A percentile compares a stretch with the other conserved stretches of the same genome.
Conservation (phyloP, 2,113 vertebrate species). For the Carassius auratus region DNA sequence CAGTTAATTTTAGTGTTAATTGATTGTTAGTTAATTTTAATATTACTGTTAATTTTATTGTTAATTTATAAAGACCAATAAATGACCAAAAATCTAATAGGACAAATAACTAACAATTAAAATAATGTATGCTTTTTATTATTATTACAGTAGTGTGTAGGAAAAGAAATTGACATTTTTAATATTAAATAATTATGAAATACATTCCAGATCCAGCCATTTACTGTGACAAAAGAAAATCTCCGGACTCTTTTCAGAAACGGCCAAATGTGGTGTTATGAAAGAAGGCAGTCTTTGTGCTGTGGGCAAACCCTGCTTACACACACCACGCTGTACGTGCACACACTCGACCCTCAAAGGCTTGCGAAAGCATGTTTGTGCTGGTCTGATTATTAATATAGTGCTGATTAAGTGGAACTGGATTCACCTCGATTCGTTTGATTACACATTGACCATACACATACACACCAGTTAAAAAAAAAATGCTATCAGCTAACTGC, state of each 20-base stretch:
- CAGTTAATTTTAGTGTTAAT: too few relatives aligned
- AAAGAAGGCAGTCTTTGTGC: constrained; percentile 9
- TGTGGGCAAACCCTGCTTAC: constrained; percentile 67
- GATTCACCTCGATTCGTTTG: not conserved
- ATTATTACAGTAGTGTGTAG: too few relatives aligned
- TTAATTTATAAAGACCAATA: too few relatives aligned
- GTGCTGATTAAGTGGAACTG: not conserved
- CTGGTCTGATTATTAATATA: constrained; percentile 25
- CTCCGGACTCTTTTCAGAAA: not conserved
- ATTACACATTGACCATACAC: constrained; percentile 6
- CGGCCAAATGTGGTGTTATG: constrained; percentile 29
- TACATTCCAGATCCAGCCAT: not conserved
- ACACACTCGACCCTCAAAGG: constrained; percentile 25
- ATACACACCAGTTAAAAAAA: not conserved
- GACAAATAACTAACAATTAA: too few relatives aligned
- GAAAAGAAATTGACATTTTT: too few relatives aligned
- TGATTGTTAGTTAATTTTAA: too few relatives aligned
- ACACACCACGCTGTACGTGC: constrained; percentile 64
- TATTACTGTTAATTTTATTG: too few relatives aligned
- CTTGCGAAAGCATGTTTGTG: constrained; percentile 46
- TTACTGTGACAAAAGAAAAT: constrained; percentile 39
- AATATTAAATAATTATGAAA: too few relatives aligned
- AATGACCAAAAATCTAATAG: too few relatives aligned
- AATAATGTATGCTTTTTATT: too few relatives aligned
- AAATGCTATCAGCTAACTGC: constrained; percentile 48